These are phyloP conservation scores for Drosophila busckii DNA, from an alignment of 1,140 invertebrate species.

Conservation along the genomic window DNA sequence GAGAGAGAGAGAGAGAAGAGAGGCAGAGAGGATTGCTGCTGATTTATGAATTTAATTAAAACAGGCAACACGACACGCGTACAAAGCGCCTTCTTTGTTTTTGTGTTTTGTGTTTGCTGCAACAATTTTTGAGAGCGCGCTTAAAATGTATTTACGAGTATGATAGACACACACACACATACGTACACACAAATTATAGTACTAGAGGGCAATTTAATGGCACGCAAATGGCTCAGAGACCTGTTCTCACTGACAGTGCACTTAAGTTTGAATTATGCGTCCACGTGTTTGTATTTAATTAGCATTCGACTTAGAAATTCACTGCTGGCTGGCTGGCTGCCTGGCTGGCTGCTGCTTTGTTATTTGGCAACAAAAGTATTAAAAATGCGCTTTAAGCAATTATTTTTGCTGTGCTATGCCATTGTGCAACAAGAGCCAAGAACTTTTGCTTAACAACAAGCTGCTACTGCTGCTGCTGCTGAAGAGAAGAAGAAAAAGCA, in stretches of 20 bases:
- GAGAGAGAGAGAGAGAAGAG: too few relatives aligned
- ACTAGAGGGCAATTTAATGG: too few relatives aligned
- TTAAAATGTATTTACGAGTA: constrained; percentile 47
- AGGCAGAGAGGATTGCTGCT: constrained; percentile 22
- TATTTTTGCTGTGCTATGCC: constrained; percentile 54
- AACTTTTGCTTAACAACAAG: constrained; percentile 31
- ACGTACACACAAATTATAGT: too few relatives aligned
- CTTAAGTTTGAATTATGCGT: constrained; percentile 56
- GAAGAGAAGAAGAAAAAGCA: too few relatives aligned
- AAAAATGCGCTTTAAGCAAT: constrained; percentile 71
- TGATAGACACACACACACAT: constrained; percentile 42
- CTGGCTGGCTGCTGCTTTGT: constrained; percentile 22
- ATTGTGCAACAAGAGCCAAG: constrained; percentile 52
- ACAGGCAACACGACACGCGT: constrained; percentile 50
- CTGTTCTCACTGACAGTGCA: not conserved
- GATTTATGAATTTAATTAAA: constrained; percentile 76
- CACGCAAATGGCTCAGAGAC: not conserved
- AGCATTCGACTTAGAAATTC: constrained; percentile 24
- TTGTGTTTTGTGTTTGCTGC: too few relatives aligned
- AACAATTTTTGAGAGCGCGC: constrained; percentile 14
- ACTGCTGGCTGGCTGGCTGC: not conserved
- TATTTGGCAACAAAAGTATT: constrained; percentile 68
- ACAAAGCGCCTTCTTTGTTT: constrained; percentile 47
- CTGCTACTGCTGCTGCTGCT: constrained; percentile 15
- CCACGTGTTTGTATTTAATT: constrained; percentile 74